A percentile compares a stretch with the other conserved stretches of the same genome.
phyloP scores from a whole-genome alignment of 2,888 invertebrate species.

The Sarcophaga carnaria region DNA sequence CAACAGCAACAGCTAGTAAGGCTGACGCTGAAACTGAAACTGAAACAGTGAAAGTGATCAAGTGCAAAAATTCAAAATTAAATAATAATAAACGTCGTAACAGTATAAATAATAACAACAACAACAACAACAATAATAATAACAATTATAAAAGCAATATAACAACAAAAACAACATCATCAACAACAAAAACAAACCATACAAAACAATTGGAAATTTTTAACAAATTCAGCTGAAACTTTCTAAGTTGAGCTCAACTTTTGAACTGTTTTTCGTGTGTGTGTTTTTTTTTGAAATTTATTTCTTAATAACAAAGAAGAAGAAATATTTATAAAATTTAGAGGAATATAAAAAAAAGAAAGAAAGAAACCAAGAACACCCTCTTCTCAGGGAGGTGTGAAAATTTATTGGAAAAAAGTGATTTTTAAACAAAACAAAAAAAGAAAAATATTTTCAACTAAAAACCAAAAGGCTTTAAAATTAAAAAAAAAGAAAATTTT shows the following conservation, averaged over 20 bases:
- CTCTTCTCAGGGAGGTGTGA: background rate
- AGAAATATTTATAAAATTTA: background rate
- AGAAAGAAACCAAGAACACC: slow-evolving; percentile 42
- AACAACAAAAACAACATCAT: slow-evolving; percentile 60
- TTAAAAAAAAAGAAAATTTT: slow-evolving; percentile 52
- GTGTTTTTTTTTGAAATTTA: background rate
- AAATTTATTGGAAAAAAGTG: slow-evolving; percentile 7
- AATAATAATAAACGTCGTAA: slow-evolving; percentile 64
- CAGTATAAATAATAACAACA: slow-evolving; percentile 66
- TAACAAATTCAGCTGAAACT: slow-evolving; percentile 65
- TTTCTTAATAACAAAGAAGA: background rate
- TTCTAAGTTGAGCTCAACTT: slow-evolving; percentile 46
- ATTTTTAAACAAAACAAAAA: background rate
- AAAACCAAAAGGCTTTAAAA: slow-evolving; percentile 74
- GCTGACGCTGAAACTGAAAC: slow-evolving; percentile 28
- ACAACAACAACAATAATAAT: slow-evolving; percentile 69
- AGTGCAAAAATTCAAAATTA: slow-evolving; percentile 63
- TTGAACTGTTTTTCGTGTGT: background rate
- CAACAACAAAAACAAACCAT: slow-evolving; percentile 67
- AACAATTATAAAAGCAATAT: slow-evolving; percentile 62
- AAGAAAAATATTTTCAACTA: slow-evolving; percentile 10
- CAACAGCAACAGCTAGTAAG: slow-evolving; percentile 25
- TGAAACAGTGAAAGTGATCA: slow-evolving; percentile 69
- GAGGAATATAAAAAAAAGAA: slow-evolving; percentile 38
- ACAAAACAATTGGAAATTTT: slow-evolving; percentile 70